Conservation (phyloP, 2,797 vertebrate species). For the Macroramphosus scolopax region DNA sequence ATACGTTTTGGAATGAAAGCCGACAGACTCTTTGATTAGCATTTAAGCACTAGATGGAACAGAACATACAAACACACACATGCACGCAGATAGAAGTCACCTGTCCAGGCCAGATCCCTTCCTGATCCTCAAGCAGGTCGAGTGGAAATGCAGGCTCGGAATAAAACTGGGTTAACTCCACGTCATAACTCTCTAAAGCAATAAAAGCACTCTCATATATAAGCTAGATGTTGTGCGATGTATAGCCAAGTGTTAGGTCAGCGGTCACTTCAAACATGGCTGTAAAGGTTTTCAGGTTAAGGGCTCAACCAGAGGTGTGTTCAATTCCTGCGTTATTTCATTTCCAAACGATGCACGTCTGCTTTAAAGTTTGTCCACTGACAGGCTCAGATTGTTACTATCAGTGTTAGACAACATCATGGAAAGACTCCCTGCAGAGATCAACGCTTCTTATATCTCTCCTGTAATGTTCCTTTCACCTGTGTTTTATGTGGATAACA, state of each 20-base stretch:
- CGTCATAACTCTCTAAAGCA: constrained; percentile 69
- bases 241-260: constrained; percentile 47
- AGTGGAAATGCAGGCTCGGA: constrained; percentile 51
- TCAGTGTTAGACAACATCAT: too few relatives aligned
- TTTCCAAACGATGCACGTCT: constrained; percentile 7
- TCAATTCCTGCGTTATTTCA: constrained; percentile 28
- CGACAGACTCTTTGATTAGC: constrained; percentile 25
- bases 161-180: constrained; percentile 49
- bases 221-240: constrained; percentile 65
- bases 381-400: too few relatives aligned
- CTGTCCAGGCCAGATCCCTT: constrained; percentile 8
- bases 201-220: constrained; percentile 69
- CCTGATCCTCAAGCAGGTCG: constrained; percentile 28
- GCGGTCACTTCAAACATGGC: constrained; percentile 30
- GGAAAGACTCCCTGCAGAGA: too few relatives aligned
- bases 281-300: constrained; percentile 56
- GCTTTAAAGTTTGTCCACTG: too few relatives aligned
- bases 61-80: too few relatives aligned
- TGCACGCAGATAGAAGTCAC: too few relatives aligned
- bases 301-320: constrained; percentile 68
- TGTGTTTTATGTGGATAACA: too few relatives aligned
- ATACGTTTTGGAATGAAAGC: constrained; percentile 20
- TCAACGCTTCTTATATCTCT: too few relatives aligned
- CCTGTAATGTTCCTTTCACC: too few relatives aligned
- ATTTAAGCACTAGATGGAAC: neutral